These are phyloP conservation scores for Sicus ferrugineus DNA, from an alignment of 2,888 invertebrate species.

Conservation along the genomic window DNA sequence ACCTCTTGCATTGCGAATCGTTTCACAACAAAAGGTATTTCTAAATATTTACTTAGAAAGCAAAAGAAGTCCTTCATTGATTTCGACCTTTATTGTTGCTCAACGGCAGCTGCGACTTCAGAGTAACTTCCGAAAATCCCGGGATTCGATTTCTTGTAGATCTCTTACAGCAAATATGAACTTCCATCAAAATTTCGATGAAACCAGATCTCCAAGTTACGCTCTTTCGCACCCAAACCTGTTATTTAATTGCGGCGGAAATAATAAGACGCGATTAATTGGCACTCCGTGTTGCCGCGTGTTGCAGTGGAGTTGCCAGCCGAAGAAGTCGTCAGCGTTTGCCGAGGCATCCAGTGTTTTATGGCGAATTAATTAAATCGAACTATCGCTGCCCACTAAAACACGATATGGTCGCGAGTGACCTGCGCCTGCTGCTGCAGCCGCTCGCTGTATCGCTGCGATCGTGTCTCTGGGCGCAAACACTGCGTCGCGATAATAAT, in stretches of 20 bases:
- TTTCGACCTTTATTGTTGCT: too few relatives aligned
- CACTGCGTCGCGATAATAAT: constrained; percentile 26
- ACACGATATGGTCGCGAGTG: constrained; percentile 22
- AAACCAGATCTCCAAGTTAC: too few relatives aligned
- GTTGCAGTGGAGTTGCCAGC: not conserved
- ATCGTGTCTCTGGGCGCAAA: constrained; percentile 25
- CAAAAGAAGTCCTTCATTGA: not conserved
- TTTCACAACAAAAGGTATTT: not conserved
- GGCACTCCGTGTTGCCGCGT: not conserved
- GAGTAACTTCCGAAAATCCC: too few relatives aligned
- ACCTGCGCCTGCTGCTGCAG: not conserved
- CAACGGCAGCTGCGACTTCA: too few relatives aligned
- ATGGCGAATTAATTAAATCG: constrained; percentile 30
- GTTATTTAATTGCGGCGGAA: too few relatives aligned
- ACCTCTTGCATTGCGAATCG: not conserved
- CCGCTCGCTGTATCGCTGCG: constrained; percentile 3
- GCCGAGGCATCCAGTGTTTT: constrained; percentile 3
- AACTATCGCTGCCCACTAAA: constrained; percentile 22
- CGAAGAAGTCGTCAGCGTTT: not conserved
- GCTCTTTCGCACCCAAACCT: too few relatives aligned
- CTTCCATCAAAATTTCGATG: too few relatives aligned
- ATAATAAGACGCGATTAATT: constrained; percentile 6
- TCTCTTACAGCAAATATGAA: too few relatives aligned
- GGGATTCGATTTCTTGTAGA: too few relatives aligned
- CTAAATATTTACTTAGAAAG: not conserved